Evolutionary conservation across 2,113 vertebrate species (phyloP).

Genomic region (Scomber colias): DNA sequence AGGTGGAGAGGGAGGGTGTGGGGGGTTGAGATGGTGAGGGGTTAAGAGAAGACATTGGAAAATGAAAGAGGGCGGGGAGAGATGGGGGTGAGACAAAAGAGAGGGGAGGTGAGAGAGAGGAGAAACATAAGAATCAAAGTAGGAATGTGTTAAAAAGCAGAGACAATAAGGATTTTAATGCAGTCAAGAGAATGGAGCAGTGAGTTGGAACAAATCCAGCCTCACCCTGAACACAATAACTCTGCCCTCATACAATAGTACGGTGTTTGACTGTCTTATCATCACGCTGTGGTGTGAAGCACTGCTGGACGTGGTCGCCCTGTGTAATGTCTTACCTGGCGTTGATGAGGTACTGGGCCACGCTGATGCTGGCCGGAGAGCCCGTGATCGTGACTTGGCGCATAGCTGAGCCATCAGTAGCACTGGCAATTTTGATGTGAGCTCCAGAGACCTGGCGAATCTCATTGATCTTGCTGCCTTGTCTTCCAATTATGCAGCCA

Average conservation of each 20-base stretch:
- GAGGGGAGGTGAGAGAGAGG: conserved; percentile 78
- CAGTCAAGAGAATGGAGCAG: conserved; percentile 81
- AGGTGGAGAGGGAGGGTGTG: conserved; percentile 43
- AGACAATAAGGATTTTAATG: conserved; percentile 89
- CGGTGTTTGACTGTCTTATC: conserved; percentile 60
- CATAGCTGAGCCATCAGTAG: conserved; percentile 93
- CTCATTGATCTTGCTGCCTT: conserved; percentile 98
- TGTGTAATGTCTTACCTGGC: conserved; percentile 89
- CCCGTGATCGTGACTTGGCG: conserved; percentile 96
- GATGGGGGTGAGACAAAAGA: conserved; percentile 67
- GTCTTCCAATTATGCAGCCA: conserved; percentile 97
- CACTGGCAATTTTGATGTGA: conserved; percentile 96
- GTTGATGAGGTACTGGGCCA: conserved; percentile 96
- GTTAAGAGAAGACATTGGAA: conserved; percentile 76
- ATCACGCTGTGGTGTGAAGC: conserved; percentile 37
- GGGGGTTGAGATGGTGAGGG: conserved; percentile 55
- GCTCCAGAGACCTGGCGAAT: conserved; percentile 97
- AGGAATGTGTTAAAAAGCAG: conserved; percentile 92
- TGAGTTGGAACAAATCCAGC: conserved; percentile 76
- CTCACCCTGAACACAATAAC: conserved; percentile 78
- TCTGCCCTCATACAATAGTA: conserved; percentile 55
- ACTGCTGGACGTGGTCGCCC: conserved; percentile 36
- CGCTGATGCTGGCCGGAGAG: conserved; percentile 93
- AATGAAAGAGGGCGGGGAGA: conserved; percentile 62
- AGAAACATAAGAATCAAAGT: conserved; percentile 89